Conservation (phyloP, 2,113 vertebrate species). For the Calidris pygmaea region DNA sequence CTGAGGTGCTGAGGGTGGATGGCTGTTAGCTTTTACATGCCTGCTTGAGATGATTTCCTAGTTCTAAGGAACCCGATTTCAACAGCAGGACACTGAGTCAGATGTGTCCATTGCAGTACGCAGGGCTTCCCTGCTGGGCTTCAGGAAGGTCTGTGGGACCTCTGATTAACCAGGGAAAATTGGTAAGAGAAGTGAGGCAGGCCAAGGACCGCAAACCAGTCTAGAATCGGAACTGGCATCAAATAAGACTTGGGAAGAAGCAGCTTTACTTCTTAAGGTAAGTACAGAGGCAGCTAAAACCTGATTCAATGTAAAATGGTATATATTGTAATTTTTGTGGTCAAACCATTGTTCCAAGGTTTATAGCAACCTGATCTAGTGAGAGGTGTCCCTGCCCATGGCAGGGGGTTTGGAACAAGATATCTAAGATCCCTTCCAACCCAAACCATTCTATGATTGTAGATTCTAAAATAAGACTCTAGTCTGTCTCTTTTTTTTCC, state of each 20-base stretch:
- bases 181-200: background rate
- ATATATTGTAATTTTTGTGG: background rate
- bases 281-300: background rate
- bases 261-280: background rate
- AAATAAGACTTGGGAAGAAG: background rate
- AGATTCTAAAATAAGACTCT: background rate
- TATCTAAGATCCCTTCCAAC: background rate
- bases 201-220: background rate
- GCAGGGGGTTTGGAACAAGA: background rate
- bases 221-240: background rate
- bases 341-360: background rate
- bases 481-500: background rate
- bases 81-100: accelerated
- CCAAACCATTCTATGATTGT: background rate
- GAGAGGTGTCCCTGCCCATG: background rate
- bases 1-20: background rate
- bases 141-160: background rate
- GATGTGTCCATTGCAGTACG: background rate
- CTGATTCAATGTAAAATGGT: background rate
- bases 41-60: background rate
- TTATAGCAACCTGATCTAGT: background rate
- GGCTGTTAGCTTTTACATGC: accelerated
- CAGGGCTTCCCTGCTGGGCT: background rate
- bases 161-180: background rate
- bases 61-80: background rate